Evolutionary conservation across 2,888 invertebrate species (phyloP).

Genomic region (Lycaena phlaeas): DNA sequence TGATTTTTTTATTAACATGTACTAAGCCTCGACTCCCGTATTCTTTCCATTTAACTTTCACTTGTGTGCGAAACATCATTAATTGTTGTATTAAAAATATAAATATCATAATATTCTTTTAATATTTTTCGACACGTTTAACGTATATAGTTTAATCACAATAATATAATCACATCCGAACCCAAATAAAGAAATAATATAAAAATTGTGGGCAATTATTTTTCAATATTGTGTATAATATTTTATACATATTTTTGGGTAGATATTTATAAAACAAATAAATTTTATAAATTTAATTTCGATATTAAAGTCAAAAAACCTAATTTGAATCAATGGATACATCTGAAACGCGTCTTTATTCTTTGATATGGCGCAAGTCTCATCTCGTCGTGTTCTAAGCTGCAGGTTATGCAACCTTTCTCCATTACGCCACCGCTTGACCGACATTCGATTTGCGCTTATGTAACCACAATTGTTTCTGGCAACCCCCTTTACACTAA

Average conservation of each 20-base stretch:
- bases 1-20: conserved; percentile 14
- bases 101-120: background rate
- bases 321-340: too few species aligned
- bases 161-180: too few species aligned
- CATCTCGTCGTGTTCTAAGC: conserved; percentile 61
- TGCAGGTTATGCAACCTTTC: conserved; percentile 61
- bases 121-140: too few species aligned
- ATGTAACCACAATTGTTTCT: conserved; percentile 35
- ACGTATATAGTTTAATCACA: too few species aligned
- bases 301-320: too few species aligned
- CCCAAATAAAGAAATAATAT: too few species aligned
- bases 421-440: conserved; percentile 58
- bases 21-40: conserved; percentile 9
- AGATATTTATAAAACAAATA: too few species aligned
- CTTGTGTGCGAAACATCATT: conserved; percentile 13
- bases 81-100: background rate
- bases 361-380: conserved; percentile 45
- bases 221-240: too few species aligned
- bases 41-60: conserved; percentile 12
- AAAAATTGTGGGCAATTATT: too few species aligned
- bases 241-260: too few species aligned
- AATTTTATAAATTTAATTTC: too few species aligned
- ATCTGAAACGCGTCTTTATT: conserved; percentile 20
- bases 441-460: conserved; percentile 52
- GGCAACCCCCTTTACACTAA: conserved; percentile 18